These are phyloP conservation scores for Nomia melanderi DNA, from an alignment of 1,140 invertebrate species.

Conservation along the genomic window DNA sequence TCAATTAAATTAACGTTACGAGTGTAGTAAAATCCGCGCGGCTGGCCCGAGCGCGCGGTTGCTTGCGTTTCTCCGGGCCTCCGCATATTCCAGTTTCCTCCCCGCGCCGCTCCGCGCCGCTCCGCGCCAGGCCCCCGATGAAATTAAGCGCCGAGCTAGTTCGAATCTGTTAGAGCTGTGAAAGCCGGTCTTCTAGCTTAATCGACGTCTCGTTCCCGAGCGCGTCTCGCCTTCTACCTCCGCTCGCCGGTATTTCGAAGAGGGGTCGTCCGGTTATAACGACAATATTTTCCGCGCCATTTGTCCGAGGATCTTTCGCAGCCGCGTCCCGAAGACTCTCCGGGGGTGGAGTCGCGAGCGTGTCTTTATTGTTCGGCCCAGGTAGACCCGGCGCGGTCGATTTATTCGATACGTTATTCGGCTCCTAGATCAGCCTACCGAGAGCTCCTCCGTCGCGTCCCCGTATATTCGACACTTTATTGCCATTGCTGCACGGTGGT, in stretches of 20 bases:
- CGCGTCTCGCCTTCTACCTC: neutral
- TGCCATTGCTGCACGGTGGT: conserved; percentile 54
- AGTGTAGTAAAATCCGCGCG: neutral
- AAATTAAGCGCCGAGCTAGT: neutral
- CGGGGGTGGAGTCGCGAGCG: conserved; percentile 36
- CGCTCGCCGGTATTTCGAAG: neutral
- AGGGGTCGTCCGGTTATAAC: conserved; percentile 1
- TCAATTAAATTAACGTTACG: conserved; percentile 34
- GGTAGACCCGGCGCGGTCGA: conserved; percentile 43
- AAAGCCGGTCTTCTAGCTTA: neutral
- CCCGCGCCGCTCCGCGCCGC: no score
- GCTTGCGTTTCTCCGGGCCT: no score
- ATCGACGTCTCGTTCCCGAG: neutral
- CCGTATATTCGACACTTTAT: conserved; percentile 65
- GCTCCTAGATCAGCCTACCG: conserved; percentile 58
- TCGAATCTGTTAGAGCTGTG: neutral
- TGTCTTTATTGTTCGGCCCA: conserved; percentile 55
- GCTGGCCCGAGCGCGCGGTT: no score
- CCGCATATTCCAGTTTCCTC: no score
- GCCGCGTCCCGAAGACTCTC: neutral
- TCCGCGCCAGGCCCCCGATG: no score
- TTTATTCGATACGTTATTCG: conserved; percentile 51
- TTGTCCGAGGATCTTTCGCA: conserved; percentile 20
- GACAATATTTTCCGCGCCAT: conserved; percentile 45
- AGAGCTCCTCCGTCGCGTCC: conserved; percentile 39